Evolutionary conservation across 2,888 invertebrate species (phyloP).

Genomic region (Melinopterus prodromus): DNA sequence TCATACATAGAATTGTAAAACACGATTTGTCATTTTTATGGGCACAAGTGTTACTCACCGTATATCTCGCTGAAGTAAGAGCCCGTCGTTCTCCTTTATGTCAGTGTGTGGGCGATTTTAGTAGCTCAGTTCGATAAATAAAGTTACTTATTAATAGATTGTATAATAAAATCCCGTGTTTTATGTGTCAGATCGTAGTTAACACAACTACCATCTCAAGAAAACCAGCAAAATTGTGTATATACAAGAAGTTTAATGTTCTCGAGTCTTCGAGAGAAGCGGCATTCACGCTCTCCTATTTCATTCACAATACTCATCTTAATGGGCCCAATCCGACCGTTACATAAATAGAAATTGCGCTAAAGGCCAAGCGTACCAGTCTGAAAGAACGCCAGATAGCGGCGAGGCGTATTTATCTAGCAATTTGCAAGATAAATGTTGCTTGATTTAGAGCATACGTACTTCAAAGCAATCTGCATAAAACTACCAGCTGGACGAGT

Average conservation of each 20-base stretch:
- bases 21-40: no score
- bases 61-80: no score
- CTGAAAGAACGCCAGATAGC: not conserved
- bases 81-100: no score
- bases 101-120: no score
- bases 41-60: no score
- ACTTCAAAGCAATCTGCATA: constrained; percentile 4
- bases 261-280: not conserved
- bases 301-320: not conserved
- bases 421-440: not conserved
- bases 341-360: constrained; percentile 4
- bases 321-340: not conserved
- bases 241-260: not conserved
- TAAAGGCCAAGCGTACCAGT: not conserved
- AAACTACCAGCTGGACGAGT: not conserved
- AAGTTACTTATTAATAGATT: no score
- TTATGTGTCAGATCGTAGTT: not conserved
- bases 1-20: no score
- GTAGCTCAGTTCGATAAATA: no score
- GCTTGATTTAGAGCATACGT: not conserved
- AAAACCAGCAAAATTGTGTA: not conserved
- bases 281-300: not conserved
- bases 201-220: not conserved
- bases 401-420: not conserved
- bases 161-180: not conserved